A percentile compares a stretch with the other conserved stretches of the same genome.
phyloP scores from a whole-genome alignment of 35 echinoderm and acorn worm species.

The Strongylocentrotus purpuratus region DNA sequence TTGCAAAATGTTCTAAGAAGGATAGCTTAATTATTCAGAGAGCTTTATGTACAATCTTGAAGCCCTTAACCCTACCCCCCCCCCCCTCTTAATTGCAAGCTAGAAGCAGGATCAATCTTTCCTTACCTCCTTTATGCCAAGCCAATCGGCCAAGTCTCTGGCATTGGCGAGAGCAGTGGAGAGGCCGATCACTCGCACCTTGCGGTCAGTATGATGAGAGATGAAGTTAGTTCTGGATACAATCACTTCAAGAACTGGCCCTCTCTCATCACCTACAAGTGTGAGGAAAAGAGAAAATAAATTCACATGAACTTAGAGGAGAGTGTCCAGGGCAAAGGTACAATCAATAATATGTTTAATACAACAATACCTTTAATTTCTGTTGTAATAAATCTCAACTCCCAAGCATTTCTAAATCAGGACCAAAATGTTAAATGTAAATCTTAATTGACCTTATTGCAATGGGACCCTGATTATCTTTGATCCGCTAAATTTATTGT shows the following conservation, averaged over 20 bases:
- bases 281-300: background rate
- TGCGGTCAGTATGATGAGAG: conserved; percentile 85
- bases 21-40: no score
- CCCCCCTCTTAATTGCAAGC: background rate
- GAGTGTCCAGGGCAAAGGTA: no score
- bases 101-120: background rate
- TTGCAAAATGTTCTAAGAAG: no score
- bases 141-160: conserved; percentile 92
- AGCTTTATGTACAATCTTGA: background rate
- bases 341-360: background rate
- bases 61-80: background rate
- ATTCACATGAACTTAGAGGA: background rate
- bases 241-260: conserved; percentile 95
- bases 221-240: conserved; percentile 98
- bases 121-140: conserved; percentile 91
- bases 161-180: conserved; percentile 97
- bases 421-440: no score
- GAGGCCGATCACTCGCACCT: conserved; percentile 83
- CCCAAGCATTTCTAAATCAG: no score
- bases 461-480: no score
- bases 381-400: background rate
- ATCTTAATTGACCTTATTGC: no score
- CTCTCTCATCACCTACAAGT: conserved; percentile 77
- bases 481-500: no score
- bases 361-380: background rate